Evolutionary conservation across 2,888 invertebrate genomes (phyloP), one percentile per base, ranked within the genome.

Genomic region (Drosophila algonquin): DNA sequence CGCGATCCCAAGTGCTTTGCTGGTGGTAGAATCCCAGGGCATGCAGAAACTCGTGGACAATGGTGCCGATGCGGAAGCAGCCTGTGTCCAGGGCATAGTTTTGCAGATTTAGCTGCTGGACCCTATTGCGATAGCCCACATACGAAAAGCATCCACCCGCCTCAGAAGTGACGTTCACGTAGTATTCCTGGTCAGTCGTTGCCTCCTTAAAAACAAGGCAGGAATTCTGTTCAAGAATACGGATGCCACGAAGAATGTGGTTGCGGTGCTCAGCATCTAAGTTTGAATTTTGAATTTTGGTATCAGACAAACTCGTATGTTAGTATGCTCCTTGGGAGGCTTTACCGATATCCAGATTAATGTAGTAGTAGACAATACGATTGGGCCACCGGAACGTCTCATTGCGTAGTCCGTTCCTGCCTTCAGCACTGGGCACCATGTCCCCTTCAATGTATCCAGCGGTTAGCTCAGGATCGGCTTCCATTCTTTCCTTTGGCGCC

Each of bases 41-140:
- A 84, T 96, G 96, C 90, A 96, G 94, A 62, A 96, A 91, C 90
- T 96, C 96, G 83, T 96, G 96, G 18, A 95, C 92, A 0, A 95
- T 94, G 0, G 96, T 96, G 9, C 85, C 90, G 30, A 79, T 24
- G 3, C 87, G 79, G 52, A 84, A 89, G 32, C 90, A 91, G 0
- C 90, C 90, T 7, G 32, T 30, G 10, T 80, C 82, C 27, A 88
- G 16, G 0, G 54, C 56, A 44, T 70, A 68, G 5, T 51, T 53
- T 24, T 87, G 35, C 47, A 82, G 32, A 40, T 82, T 90, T 4
- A 90, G 10, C 45, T 57, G 75, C 14, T 87, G 89, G 0, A 81
- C 77, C 3, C 16, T 45, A 2, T 95, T 95, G 1, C 40, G 62
- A n/a, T 94, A 93, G 0, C 96, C 96, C 0, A 97, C 96, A 67